Base-by-base conservation (phyloP, 2,888 invertebrate genomes). In the Hypsopygia costalis region DNA sequence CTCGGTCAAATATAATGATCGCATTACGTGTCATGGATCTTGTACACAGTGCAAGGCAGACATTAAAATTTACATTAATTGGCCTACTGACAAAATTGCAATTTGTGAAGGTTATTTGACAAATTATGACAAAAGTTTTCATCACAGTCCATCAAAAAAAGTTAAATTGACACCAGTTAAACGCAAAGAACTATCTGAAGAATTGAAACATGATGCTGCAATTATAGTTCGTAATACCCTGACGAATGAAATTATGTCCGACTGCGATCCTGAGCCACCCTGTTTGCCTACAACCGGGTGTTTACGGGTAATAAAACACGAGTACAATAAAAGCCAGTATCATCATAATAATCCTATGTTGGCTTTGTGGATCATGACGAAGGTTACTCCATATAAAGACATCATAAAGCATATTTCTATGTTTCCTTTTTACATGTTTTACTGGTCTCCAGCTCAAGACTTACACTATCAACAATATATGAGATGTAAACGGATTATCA, bases 1-100 rank as follows among this genome's bases (percentile, higher is more conserved):
- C 6, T 34, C 10, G 6, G 21, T 34, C 6, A 34, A 34, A 10
- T 21, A 34, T 21, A 6, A 6, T 6, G 20, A 34, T 34, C 2
- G 6, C 1, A 6, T 21, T 6, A 21, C 33, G 10, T 34, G 21
- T 6, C 20, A 34, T 34, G 33, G 33, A 34, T 6, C 34, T 34
- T 38, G 42, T 30, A 22, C 16, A 22, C 36, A 42, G 8, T 42
- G 41, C 30, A 29, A 37, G 29, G 41, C 41, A 6, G 33, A 37
- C 1, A 21, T 34, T 7, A 27, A 34, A 37, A 29, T 42, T 10
- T 6, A 11, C 7, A 42, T 42, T 11, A 11, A 42, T 42, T 42
- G 37, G 34, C 37, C 41, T 7, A 37, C 41, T 7, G 41, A 42
- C 20, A 42, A 34, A 34, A 37, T 37, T 29, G 12, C 8, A 8